Base-by-base conservation (phyloP, 2,797 vertebrate genomes). In the Botia almorhae region DNA sequence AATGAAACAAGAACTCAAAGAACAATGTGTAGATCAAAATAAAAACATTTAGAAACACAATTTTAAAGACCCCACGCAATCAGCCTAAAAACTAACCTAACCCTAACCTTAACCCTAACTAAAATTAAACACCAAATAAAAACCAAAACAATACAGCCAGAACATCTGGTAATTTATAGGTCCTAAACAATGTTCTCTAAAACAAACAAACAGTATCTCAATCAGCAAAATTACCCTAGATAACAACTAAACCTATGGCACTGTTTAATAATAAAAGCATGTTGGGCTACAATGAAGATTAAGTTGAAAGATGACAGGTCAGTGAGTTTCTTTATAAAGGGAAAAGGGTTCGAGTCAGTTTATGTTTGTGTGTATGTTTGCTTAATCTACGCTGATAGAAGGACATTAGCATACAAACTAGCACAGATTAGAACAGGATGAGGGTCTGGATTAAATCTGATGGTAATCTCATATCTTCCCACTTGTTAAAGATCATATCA, bases 271-370 rank as follows among this genome's bases (percentile, higher is more conserved):
- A 61, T 29, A 29, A 61, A 29, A 26, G 10, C 8, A 43, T 43
- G 10, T 43, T 43, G 2, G 2, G 23, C 60, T 29, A 43, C 8
- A 8, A 43, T 43, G 8, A 1, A 33, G 13, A 61, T 83, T 73
- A 78, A 81, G 50, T 77, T 84, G 73, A 78, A 69, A 79, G 60
- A 78, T 86, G 83, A 85, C 83, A 82, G 78, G 71, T 82, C 80
- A 81, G 76, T 83, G 39, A 43, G 86, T 78, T 81, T 73, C 74
- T 72, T 74, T 80, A 84, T 82, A 85, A 79, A 80, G 55, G 33
- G 68, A 58, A 71, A 80, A 77, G 74, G 78, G 78, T 75, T 79
- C 61, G 69, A 79, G 60, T 67, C 68, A 80, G 72, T 81, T 64
- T 69, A 64, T 53, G 65, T 82, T 58, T 71, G 48, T 75, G 53